phyloP scores from a whole-genome alignment of 2,888 invertebrate genomes.

The Cremastobaeus sp. region DNA sequence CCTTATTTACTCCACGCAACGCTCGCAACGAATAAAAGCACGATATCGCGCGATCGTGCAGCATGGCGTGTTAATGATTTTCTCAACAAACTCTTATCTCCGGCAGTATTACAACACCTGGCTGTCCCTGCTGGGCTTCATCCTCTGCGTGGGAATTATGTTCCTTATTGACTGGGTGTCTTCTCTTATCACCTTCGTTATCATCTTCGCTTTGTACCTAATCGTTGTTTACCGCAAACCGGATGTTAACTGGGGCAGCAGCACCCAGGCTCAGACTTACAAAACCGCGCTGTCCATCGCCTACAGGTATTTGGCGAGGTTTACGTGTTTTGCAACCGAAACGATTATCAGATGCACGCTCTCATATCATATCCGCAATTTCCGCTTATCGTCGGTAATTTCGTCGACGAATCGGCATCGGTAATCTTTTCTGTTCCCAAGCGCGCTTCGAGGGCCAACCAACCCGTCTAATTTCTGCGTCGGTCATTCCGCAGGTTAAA shows the following conservation, averaged over 20 bases:
- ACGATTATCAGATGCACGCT: too few relatives aligned
- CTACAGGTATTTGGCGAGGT: slow-evolving; percentile 78
- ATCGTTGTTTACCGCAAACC: slow-evolving; percentile 96
- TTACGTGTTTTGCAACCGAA: not conserved
- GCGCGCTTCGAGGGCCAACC: too few relatives aligned
- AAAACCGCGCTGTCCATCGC: slow-evolving; percentile 93
- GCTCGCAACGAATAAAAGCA: slow-evolving; percentile 21
- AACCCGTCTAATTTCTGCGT: too few relatives aligned
- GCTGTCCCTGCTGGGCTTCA: slow-evolving; percentile 90
- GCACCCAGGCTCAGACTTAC: slow-evolving; percentile 97
- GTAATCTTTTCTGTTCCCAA: too few relatives aligned
- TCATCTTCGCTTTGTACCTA: slow-evolving; percentile 92
- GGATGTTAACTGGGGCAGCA: slow-evolving; percentile 98
- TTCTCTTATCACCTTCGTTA: slow-evolving; percentile 93
- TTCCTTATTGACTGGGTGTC: slow-evolving; percentile 95
- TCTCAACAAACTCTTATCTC: slow-evolving; percentile 32
- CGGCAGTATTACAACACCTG: slow-evolving; percentile 94
- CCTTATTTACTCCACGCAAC: slow-evolving; percentile 34
- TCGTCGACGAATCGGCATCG: too few relatives aligned
- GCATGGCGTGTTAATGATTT: slow-evolving; percentile 10
- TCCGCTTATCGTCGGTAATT: too few relatives aligned
- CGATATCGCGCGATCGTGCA: slow-evolving; percentile 8
- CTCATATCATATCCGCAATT: too few relatives aligned
- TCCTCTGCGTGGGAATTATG: slow-evolving; percentile 93
- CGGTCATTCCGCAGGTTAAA: slow-evolving; percentile 80